Conservation (phyloP, 1,140 invertebrate species). For the Bombyx mandarina region DNA sequence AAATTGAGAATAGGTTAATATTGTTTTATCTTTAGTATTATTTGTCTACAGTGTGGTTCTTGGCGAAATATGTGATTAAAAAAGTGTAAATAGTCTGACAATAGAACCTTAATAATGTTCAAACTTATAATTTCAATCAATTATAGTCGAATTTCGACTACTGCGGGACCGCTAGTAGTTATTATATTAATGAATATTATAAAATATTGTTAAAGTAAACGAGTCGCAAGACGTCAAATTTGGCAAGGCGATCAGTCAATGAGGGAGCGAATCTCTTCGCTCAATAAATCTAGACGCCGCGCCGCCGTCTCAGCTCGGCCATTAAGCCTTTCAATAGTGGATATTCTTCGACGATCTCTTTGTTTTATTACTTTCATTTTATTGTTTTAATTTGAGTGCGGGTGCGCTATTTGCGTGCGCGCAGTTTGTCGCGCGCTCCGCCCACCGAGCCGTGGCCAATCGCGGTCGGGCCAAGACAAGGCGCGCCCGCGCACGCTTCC, state of each 20-base stretch:
- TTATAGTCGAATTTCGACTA: too few species aligned
- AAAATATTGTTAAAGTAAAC: not conserved
- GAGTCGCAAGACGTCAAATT: slow-evolving; percentile 2
- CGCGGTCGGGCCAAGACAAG: slow-evolving; percentile 38
- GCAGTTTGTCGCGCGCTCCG: slow-evolving; percentile 64
- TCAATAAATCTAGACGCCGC: slow-evolving; percentile 58
- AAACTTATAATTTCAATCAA: too few species aligned
- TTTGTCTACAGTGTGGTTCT: too few species aligned
- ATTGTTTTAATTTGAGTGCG: slow-evolving; percentile 69
- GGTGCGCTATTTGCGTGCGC: slow-evolving; percentile 67
- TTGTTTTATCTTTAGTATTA: too few species aligned
- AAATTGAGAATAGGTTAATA: too few species aligned
- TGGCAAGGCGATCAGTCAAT: slow-evolving; percentile 11
- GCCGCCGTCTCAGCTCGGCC: slow-evolving; percentile 52
- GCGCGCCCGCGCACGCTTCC: slow-evolving; percentile 22
- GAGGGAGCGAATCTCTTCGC: slow-evolving; percentile 23
- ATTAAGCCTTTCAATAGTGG: slow-evolving; percentile 62
- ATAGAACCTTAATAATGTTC: too few species aligned
- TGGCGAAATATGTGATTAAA: too few species aligned
- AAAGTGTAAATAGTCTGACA: too few species aligned
- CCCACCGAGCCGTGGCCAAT: slow-evolving; percentile 56
- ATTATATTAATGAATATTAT: too few species aligned
- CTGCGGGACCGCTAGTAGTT: too few species aligned
- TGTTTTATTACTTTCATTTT: slow-evolving; percentile 69
- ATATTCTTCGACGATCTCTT: slow-evolving; percentile 51